Percentiles rank a stretch among this genome's conserved stretches.
phyloP scores from a whole-genome alignment of 1,140 invertebrate genomes.

The Aphis gossypii region DNA sequence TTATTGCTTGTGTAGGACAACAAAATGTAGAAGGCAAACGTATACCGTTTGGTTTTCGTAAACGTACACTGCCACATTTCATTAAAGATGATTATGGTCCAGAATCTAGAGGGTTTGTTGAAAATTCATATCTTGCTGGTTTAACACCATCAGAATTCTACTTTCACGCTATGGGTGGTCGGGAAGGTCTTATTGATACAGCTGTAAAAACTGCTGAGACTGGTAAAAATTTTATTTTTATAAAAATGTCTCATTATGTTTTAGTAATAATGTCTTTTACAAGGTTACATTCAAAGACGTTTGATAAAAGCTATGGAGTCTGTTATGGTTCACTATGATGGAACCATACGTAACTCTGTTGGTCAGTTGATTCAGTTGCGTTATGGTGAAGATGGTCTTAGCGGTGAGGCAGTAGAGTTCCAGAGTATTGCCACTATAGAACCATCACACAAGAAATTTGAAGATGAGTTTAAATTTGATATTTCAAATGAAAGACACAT shows the following conservation, averaged over 20 bases:
- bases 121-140: conserved; percentile 99
- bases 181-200: conserved; percentile 99
- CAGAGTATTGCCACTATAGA: conserved; percentile 95
- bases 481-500: conserved; percentile 93
- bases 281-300: conserved; percentile 96
- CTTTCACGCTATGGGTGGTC: conserved; percentile 99
- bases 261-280: background rate
- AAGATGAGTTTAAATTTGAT: conserved; percentile 96
- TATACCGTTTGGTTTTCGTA: conserved; percentile 99
- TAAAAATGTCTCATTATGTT: background rate
- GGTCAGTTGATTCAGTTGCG: conserved; percentile 96
- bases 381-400: conserved; percentile 97
- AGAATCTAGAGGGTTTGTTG: conserved; percentile 98
- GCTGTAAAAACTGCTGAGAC: conserved; percentile 99
- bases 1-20: conserved; percentile 99
- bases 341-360: conserved; percentile 94
- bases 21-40: conserved; percentile 99
- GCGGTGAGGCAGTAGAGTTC: conserved; percentile 94
- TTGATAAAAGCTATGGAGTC: conserved; percentile 99
- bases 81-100: conserved; percentile 99
- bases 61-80: conserved; percentile 98
- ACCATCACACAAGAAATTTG: conserved; percentile 93
- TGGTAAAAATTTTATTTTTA: conserved; percentile 67
- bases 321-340: conserved; percentile 99
- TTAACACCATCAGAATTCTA: conserved; percentile 99